Base-by-base conservation (phyloP, 2,888 invertebrate genomes). In the Macaria notata region DNA sequence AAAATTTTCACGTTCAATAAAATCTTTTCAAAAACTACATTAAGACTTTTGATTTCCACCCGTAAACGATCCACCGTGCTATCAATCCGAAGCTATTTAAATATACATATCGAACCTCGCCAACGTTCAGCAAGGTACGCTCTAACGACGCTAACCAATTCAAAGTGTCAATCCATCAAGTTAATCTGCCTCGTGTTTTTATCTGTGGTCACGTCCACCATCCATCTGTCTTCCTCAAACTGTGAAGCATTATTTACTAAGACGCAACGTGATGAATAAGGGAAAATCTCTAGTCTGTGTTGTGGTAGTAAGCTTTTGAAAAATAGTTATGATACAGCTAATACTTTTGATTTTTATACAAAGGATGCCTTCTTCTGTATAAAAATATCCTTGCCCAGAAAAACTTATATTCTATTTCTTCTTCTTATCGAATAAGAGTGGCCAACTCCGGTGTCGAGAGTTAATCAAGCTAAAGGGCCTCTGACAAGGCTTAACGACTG, bases 221-320 rank as follows among this genome's bases (percentile, higher is more conserved):
- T 52, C 58, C 50, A 61, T 68, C 62, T 54, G 49, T 66, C 64
- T 59, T 54, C 54, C 59, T 68, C 61, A 62, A 19, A 61, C 51
- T 61, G 47, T 53, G 48, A 56, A 52, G 49, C 52, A 64, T 63
- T 65, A 65, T 49, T 59, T 56, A 54, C 44, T 54, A 29, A 36
- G 33, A 30, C 41, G 41, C n/a, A 48, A 41, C 51, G 31, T 61
- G 52, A 43, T 45, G 30, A 3, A 31, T 41, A 46, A 52, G 31
- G 46, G 9, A 29, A 19, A n/a, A 33, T 49, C 9, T 49, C 49
- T 9, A 43, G n/a, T 42, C 9, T 9, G 4, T 39, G 8, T 39
- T 7, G 39, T 19, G 19, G 2, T 2, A 19, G 19, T 19, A 19
- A 19, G 19, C 19, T 19, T 19, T 19, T 19, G 19, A 19, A 19